Conservation (phyloP, 2,888 invertebrate species). For the Drosophila monieri region DNA sequence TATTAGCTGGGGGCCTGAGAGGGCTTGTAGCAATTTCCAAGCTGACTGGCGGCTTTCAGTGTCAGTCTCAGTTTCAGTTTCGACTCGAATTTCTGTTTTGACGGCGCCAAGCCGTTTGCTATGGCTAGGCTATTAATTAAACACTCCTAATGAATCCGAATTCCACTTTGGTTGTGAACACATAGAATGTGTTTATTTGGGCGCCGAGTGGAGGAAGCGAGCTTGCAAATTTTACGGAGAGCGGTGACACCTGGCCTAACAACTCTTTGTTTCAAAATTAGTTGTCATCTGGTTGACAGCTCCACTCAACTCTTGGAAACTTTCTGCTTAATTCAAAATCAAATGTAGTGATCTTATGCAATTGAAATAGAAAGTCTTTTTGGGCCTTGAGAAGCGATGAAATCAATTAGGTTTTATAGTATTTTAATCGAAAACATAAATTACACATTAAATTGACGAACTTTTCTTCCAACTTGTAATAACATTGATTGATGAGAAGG, state of each 20-base stretch:
- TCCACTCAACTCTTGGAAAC: background rate
- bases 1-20: slow-evolving; percentile 38
- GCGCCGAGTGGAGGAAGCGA: background rate
- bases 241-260: slow-evolving; percentile 17
- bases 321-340: background rate
- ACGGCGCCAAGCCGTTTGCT: slow-evolving; percentile 48
- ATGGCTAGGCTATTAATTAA: slow-evolving; percentile 62
- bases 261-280: slow-evolving; percentile 13
- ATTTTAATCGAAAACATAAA: background rate
- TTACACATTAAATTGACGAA: background rate
- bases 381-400: background rate
- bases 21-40: slow-evolving; percentile 28
- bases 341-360: background rate
- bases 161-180: slow-evolving; percentile 34
- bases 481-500: no score
- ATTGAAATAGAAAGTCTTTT: background rate
- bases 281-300: slow-evolving; percentile 3
- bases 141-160: slow-evolving; percentile 42
- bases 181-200: slow-evolving; percentile 8
- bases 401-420: background rate
- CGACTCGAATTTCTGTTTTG: slow-evolving; percentile 32
- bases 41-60: slow-evolving; percentile 46
- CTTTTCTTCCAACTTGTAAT: background rate
- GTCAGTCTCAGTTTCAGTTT: slow-evolving; percentile 38
- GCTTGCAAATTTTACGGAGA: slow-evolving; percentile 9